These are phyloP conservation scores for Drusus annulatus DNA, from an alignment of 1,140 invertebrate genomes.

Conservation along the genomic window DNA sequence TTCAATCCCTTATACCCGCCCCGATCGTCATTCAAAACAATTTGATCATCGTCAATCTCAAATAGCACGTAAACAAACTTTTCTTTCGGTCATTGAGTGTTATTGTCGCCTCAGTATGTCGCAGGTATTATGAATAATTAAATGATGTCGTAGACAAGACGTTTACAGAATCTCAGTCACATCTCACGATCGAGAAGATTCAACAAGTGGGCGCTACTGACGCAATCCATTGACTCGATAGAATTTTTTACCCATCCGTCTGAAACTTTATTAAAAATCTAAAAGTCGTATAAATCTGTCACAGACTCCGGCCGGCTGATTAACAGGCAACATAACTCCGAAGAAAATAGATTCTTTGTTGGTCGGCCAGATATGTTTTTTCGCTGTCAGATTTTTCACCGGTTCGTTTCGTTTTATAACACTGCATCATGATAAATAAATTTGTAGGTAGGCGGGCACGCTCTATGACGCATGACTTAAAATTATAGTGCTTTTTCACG, in stretches of 20 bases:
- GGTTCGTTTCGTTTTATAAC: slow-evolving; percentile 31
- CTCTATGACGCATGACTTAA: background rate
- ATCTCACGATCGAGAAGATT: slow-evolving; percentile 4
- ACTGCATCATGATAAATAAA: slow-evolving; percentile 6
- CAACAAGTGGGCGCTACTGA: slow-evolving; percentile 17
- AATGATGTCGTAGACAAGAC: too few species aligned
- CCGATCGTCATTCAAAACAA: too few species aligned
- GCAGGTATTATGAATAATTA: too few species aligned
- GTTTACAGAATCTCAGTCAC: background rate
- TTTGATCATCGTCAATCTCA: too few species aligned
- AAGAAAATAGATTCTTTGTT: slow-evolving; percentile 41
- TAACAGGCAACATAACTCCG: slow-evolving; percentile 13
- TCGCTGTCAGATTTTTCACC: slow-evolving; percentile 16
- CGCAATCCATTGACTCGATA: slow-evolving; percentile 9
- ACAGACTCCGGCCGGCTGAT: slow-evolving; percentile 14
- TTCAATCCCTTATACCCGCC: too few species aligned
- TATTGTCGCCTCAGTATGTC: too few species aligned
- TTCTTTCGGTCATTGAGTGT: too few species aligned
- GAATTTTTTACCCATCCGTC: background rate
- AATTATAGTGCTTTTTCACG: too few species aligned
- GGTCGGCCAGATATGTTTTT: slow-evolving; percentile 23
- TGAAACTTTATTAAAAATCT: slow-evolving; percentile 4
- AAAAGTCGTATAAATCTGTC: slow-evolving; percentile 38
- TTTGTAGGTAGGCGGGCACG: background rate
- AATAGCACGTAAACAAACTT: too few species aligned